Evolutionary conservation across 2,797 vertebrate species (phyloP).

Genomic region (Cyprinodon diabolis): DNA sequence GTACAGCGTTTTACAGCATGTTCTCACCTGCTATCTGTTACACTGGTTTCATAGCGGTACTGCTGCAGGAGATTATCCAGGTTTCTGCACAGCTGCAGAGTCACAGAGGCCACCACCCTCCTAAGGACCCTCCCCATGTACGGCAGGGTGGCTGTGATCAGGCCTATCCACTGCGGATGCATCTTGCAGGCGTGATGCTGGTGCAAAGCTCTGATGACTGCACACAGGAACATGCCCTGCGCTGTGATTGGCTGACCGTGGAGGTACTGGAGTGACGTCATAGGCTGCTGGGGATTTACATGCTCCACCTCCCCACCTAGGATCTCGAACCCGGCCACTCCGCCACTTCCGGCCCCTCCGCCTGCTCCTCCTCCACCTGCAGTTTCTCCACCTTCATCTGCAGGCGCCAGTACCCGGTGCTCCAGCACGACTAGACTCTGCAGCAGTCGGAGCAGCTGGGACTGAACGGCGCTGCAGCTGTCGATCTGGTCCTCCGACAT

Average conservation of each 20-base stretch:
- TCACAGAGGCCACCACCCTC: conserved; percentile 95
- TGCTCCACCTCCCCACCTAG: conserved; percentile 91
- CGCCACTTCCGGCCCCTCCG: conserved; percentile 82
- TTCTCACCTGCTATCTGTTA: conserved; percentile 88
- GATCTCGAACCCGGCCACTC: conserved; percentile 88
- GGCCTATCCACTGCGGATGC: conserved; percentile 97
- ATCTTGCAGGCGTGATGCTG: conserved; percentile 98
- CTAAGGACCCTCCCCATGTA: conserved; percentile 97
- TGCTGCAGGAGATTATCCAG: conserved; percentile 97
- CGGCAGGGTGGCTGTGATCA: conserved; percentile 95
- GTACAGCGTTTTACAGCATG: neutral
- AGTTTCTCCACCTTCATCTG: conserved; percentile 86
- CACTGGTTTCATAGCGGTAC: conserved; percentile 93
- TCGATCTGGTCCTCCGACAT: conserved; percentile 97
- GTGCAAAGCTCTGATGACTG: conserved; percentile 95
- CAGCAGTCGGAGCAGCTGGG: conserved; percentile 92
- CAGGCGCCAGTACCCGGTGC: conserved; percentile 89
- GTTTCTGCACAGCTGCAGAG: conserved; percentile 96
- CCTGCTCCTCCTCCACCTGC: conserved; percentile 77
- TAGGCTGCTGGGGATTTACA: conserved; percentile 94
- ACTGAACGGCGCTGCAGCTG: conserved; percentile 93
- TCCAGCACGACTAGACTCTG: conserved; percentile 94
- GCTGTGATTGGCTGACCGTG: conserved; percentile 97
- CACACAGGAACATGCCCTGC: conserved; percentile 98
- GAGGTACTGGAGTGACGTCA: conserved; percentile 95